Percentiles rank a stretch among this genome's conserved stretches.
These are phyloP conservation scores for Lanius ludovicianus DNA, from an alignment of 2,113 vertebrate genomes.

Conservation along the genomic window DNA sequence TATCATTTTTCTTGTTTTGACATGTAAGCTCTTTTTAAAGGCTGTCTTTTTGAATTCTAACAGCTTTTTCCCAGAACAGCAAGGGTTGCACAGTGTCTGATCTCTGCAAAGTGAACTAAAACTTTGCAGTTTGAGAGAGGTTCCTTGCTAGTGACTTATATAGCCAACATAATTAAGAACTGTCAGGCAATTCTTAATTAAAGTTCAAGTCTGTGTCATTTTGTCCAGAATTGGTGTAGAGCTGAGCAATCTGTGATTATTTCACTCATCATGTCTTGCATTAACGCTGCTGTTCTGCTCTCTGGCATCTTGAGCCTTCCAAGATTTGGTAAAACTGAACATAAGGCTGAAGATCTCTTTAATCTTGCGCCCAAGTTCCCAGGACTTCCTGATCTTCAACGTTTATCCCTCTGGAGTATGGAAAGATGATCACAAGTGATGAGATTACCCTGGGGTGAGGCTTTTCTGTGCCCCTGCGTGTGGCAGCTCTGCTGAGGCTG, in stretches of 20 bases:
- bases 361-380: background rate
- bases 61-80: background rate
- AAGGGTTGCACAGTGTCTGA: background rate
- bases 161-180: background rate
- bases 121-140: background rate
- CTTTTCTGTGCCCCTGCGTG: background rate
- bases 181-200: background rate
- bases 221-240: background rate
- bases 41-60: background rate
- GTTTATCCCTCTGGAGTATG: background rate
- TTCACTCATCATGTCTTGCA: background rate
- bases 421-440: background rate
- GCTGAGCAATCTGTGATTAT: constrained; percentile 21
- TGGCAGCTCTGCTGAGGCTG: background rate
- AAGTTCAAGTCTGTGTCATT: background rate
- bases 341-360: background rate
- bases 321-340: background rate
- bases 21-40: constrained; percentile 10
- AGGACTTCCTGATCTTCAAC: background rate
- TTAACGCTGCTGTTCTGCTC: background rate
- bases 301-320: background rate
- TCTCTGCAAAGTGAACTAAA: constrained; percentile 11
- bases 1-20: constrained; percentile 62
- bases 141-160: background rate
- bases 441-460: background rate